Evolutionary conservation across 2,888 invertebrate genomes (phyloP), one percentile per base, ranked within the genome.

Genomic region (Boloria euphrosyne): DNA sequence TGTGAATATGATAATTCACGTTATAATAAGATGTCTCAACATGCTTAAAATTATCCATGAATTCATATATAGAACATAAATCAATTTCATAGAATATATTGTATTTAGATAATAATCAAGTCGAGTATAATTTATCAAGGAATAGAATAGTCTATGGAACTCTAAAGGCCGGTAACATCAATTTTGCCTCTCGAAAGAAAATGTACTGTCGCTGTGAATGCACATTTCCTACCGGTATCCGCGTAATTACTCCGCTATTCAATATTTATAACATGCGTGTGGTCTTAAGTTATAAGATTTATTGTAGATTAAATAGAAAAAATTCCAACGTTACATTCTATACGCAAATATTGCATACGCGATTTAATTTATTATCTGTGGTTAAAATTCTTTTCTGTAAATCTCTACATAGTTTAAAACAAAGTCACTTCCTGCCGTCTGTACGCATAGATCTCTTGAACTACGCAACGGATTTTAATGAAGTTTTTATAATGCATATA

Each of bases 171-270:
- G 31, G 31, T 53, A 22, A 17, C 63, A 60, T 62, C 66, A 54
- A 62, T 63, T 66, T 69, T 64, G 55, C 66, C 63, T 69, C 63
- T 66, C 60, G 6, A 43, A 57, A 60, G 69, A 66, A 66, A 66
- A 66, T 49, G 47, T 55, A 47, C 53, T 47, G 46, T 54, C n/a
- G 13, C 46, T 38, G 31, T 59, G 58, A 31, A 59, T 60, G 22
- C 43, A 16, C 62, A 55, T 59, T 59, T 66, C 62, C 54, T 59
- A 62, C 62, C 31, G 58, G 58, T n/a, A 55, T 66, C 54, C 50
- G 62, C 59, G 62, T 58, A 57, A 62, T 50, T 58, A 44, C 38
- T 27, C 13, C 7, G 31, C 46, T 44, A 57, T 63, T 22, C 18
- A 51, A 27, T 49, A 50, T 63, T 43, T 63, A 57, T 49, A 44